Evolutionary conservation across 2,113 vertebrate species (phyloP).

Genomic region (Solenodon paradoxus): DNA sequence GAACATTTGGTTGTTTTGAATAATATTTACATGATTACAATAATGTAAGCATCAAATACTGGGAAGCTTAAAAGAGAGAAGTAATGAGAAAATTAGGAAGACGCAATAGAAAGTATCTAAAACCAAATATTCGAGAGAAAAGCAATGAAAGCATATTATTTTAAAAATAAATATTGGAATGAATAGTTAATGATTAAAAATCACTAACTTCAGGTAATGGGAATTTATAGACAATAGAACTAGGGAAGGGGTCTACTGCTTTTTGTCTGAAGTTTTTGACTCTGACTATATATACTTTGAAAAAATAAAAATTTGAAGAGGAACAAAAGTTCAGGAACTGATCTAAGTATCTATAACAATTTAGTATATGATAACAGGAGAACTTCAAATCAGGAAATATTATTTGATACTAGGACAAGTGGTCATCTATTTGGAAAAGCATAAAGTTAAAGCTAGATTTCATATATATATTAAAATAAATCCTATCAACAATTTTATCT

Average conservation of each 20-base stretch:
- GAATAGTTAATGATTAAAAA: background rate
- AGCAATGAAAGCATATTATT: background rate
- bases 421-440: background rate
- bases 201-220: background rate
- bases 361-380: background rate
- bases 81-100: background rate
- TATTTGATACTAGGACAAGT: background rate
- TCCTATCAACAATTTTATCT: background rate
- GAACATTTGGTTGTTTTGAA: background rate
- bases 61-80: background rate
- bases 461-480: constrained; percentile 31
- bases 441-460: background rate
- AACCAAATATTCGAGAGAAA: constrained; percentile 23
- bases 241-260: background rate
- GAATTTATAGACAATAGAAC: background rate
- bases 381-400: constrained; percentile 22
- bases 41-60: background rate
- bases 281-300: background rate
- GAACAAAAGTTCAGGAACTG: background rate
- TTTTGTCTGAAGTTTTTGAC: constrained; percentile 12
- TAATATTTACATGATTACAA: constrained; percentile 13
- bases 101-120: background rate
- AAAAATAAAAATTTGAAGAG: background rate
- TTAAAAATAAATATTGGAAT: background rate
- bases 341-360: background rate